Evolutionary conservation across 1,140 invertebrate species (phyloP), one percentile per base, ranked within the genome.

Genomic region (Drosophila sturtevanti): DNA sequence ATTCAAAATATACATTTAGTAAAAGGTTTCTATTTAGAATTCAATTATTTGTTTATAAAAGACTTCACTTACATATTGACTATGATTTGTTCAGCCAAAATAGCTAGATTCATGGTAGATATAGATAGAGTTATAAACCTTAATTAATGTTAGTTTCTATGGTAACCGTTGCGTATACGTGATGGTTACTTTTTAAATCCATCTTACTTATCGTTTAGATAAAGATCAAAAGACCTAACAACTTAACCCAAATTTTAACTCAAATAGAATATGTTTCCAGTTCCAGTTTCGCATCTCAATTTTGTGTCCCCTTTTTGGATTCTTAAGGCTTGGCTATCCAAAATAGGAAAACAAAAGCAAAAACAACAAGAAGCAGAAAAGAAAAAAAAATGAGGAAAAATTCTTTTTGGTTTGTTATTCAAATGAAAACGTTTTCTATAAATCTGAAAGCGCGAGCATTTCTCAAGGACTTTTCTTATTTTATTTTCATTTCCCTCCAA

Each of bases 371-470:
- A n/a, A 2, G 22, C n/a, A 18, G 7, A n/a, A 38, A n/a, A 2
- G 22, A 22, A 18, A 12, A 38, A 35, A 38, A 38, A 41, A 41
- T 16, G 38, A 9, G 38, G 61, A 68, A 71, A 86, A 74, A 77
- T 86, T 73, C 85, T 72, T 66, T 69, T 24, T 72, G 68, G 77
- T 54, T 71, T 85, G 77, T 87, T 81, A 86, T 86, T 81, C 82
- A 86, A 86, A 86, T 81, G 64, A 72, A 81, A 85, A 77, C 67
- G 82, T 75, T 72, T 84, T 85, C 81, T 76, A 62, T 71, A 75
- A 77, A 79, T 79, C 72, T 63, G 67, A 68, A 59, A 68, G 56
- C 66, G 68, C 63, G 64, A 56, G 66, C 72, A 73, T 44, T 62
- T 66, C 63, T 77, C 82, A 86, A 86, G 82, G 81, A 86, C 78